A percentile compares a stretch with the other conserved stretches of the same genome.
These are phyloP conservation scores for Melospiza georgiana DNA, from an alignment of 2,113 vertebrate species.

Conservation along the genomic window DNA sequence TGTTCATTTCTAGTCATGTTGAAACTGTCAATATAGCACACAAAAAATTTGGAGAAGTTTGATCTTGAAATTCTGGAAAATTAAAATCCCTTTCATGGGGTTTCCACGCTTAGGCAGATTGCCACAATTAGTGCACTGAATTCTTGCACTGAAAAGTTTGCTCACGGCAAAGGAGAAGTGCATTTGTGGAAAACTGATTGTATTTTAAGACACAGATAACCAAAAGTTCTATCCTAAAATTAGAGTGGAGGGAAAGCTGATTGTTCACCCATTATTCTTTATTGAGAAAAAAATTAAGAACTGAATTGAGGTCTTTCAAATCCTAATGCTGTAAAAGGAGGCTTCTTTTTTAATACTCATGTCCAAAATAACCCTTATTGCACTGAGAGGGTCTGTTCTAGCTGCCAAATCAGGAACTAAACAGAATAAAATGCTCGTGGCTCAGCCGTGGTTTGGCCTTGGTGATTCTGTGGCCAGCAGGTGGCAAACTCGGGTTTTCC, in stretches of 20 bases:
- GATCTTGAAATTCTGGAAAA: background rate
- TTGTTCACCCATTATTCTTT: background rate
- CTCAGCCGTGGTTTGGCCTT: accelerated
- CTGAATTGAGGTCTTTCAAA: background rate
- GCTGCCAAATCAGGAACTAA: background rate
- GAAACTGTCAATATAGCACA: background rate
- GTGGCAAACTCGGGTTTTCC: background rate
- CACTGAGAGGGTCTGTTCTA: background rate
- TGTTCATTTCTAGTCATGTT: background rate
- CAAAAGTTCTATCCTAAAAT: background rate
- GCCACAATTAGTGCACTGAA: background rate
- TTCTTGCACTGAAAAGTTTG: background rate
- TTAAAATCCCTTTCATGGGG: background rate
- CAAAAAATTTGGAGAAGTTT: background rate
- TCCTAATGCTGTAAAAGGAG: background rate
- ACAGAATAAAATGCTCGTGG: background rate
- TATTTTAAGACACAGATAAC: background rate
- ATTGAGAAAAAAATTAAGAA: background rate
- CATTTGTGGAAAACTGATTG: background rate
- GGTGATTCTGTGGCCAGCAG: background rate
- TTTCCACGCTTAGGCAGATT: background rate
- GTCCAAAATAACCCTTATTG: background rate
- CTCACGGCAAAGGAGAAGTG: background rate
- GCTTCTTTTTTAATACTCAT: background rate
- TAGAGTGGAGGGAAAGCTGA: background rate